Conservation (phyloP, 2,797 vertebrate species). For the Schizothorax lantsangensis region DNA sequence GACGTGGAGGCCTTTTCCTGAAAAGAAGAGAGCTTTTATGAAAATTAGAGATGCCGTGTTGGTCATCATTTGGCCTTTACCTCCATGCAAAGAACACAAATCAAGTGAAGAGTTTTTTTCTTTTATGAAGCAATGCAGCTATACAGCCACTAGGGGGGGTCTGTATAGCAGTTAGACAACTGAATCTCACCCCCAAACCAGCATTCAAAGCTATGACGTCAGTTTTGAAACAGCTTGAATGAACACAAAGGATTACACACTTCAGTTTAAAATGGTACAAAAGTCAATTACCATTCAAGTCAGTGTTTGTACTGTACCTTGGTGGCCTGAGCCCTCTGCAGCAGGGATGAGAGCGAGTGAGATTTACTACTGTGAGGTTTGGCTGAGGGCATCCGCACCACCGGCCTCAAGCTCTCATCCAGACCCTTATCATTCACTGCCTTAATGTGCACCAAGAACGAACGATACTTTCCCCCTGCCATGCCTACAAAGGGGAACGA, state of each 20-base stretch:
- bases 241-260: background rate
- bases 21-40: background rate
- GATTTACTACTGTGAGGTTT: constrained; percentile 91
- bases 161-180: background rate
- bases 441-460: constrained; percentile 98
- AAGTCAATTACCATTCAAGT: background rate
- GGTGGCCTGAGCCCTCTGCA: constrained; percentile 94
- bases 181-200: background rate
- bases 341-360: constrained; percentile 92
- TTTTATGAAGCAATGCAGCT: background rate
- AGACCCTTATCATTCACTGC: constrained; percentile 90
- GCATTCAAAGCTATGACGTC: background rate
- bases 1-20: constrained; percentile 91
- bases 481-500: constrained; percentile 82
- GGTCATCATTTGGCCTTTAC: background rate
- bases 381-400: constrained; percentile 90
- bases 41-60: background rate
- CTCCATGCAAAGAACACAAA: background rate
- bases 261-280: background rate
- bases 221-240: background rate
- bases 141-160: constrained; percentile 38
- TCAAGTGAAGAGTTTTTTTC: background rate
- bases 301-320: constrained; percentile 81
- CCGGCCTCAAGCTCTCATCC: constrained; percentile 92
- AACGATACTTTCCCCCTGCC: constrained; percentile 98